Conservation (phyloP, 2,888 invertebrate species). For the Standfussiana lucernea region DNA sequence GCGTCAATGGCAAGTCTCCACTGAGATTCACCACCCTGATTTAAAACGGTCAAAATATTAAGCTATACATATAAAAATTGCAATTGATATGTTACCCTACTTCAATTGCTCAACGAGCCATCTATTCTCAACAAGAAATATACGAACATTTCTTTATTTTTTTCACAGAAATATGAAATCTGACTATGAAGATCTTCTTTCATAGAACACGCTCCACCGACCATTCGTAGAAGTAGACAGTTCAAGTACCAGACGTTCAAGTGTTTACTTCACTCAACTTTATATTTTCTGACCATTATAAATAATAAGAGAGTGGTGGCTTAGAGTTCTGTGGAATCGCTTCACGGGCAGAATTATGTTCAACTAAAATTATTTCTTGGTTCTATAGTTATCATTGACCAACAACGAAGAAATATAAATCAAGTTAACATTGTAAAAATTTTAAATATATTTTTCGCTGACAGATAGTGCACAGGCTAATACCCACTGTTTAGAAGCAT, state of each 20-base stretch:
- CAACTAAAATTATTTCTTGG: neutral
- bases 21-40: neutral
- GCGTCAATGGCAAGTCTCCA: neutral
- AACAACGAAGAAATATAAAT: neutral
- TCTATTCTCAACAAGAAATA: slow-evolving; percentile 5
- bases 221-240: slow-evolving; percentile 7
- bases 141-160: neutral
- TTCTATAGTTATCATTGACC: neutral
- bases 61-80: neutral
- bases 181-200: neutral
- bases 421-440: neutral
- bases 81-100: neutral
- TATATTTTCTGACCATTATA: slow-evolving; percentile 33
- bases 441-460: too few species aligned
- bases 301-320: slow-evolving; percentile 12
- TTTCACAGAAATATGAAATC: neutral
- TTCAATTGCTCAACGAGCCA: neutral
- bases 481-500: neutral
- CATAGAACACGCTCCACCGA: neutral
- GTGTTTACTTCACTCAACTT: slow-evolving; percentile 23
- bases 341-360: neutral
- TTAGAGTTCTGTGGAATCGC: neutral
- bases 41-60: neutral
- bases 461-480: neutral
- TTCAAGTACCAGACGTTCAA: slow-evolving; percentile 7